Base-by-base conservation (phyloP, 1,140 invertebrate species). In the Melipona quadrifasciata region DNA sequence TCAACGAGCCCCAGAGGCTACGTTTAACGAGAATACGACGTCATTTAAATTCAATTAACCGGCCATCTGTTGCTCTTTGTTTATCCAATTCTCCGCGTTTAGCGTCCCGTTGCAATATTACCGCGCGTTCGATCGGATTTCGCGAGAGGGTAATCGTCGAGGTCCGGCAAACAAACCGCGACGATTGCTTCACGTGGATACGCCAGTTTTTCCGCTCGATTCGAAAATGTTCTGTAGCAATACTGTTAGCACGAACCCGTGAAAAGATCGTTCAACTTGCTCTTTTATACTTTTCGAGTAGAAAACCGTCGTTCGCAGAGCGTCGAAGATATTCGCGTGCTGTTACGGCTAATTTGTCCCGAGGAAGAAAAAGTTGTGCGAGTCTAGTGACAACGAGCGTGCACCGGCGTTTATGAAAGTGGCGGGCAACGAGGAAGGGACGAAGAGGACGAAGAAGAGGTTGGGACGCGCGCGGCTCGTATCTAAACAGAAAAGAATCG, bases 401-500 rank as follows among this genome's bases (percentile, higher is more conserved):
- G 8, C 27, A 2, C 0, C 34, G n/a, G n/a, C n/a, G 53, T 34
- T 58, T 34, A 65, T 8, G 76, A 79, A 79, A 79, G 77, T 68
- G 14, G 19, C 27, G 47, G 17, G 4, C 21, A 8, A 24, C 24
- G 0, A 39, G 57, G 57, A 58, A 57, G 73, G 24, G 73, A 21
- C 31, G 34, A n/a, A 6, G 34, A n/a, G 16, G 64, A 3, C 47
- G 34, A 27, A n/a, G 47, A 19, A 5, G 14, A 61, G 58, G 12
- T 61, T 61, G 24, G 31, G 58, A 14, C 1, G 27, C 17, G 17
- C 17, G 34, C 24, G 57, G 24, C 24, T 47, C 39, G 10, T 51
- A 16, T 58, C n/a, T n/a, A 74, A 86, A 87, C 73, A 86, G 82
- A 89, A 78, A 90, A 87, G 68, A 82, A 85, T 84, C 74, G 85